Evolutionary conservation across 1,140 invertebrate species (phyloP).

Genomic region (Panagrolaimus sp.): DNA sequence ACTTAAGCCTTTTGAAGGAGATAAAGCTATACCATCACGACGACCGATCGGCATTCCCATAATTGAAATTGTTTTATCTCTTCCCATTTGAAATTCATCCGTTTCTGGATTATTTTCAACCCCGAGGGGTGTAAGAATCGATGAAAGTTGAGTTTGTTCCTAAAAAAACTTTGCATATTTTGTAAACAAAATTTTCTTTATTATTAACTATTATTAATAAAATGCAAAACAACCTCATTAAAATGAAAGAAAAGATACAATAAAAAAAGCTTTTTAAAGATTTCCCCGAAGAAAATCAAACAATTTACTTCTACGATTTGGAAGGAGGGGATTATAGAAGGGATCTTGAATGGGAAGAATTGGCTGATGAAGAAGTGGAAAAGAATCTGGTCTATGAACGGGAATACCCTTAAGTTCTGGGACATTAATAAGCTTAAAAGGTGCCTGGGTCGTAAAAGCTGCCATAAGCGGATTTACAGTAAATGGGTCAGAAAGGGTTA

Average conservation of each 20-base stretch:
- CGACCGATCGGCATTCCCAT: slow-evolving; percentile 43
- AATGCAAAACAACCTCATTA: neutral
- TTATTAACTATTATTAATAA: slow-evolving; percentile 8
- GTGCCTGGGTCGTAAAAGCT: neutral
- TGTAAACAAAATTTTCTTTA: slow-evolving; percentile 10
- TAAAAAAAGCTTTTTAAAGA: slow-evolving; percentile 5
- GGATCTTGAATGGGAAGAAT: slow-evolving; percentile 38
- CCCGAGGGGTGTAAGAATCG: slow-evolving; percentile 34
- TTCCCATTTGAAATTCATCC: slow-evolving; percentile 39
- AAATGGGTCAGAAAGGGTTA: slow-evolving; percentile 12
- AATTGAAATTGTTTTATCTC: slow-evolving; percentile 35
- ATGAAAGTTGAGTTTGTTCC: slow-evolving; percentile 14
- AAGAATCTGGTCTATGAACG: slow-evolving; percentile 1
- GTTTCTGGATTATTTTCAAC: slow-evolving; percentile 26
- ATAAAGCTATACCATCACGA: slow-evolving; percentile 35
- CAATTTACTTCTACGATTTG: slow-evolving; percentile 33
- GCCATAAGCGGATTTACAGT: slow-evolving; percentile 15
- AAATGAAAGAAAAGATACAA: neutral
- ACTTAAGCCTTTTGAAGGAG: slow-evolving; percentile 36
- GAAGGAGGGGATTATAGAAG: slow-evolving; percentile 37
- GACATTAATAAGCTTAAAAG: neutral
- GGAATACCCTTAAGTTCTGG: slow-evolving; percentile 10
- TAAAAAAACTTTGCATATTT: neutral
- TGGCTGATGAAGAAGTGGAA: slow-evolving; percentile 27
- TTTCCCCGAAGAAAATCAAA: slow-evolving; percentile 33